Evolutionary conservation across 2,113 vertebrate species (phyloP).

Genomic region (Ictalurus punctatus): DNA sequence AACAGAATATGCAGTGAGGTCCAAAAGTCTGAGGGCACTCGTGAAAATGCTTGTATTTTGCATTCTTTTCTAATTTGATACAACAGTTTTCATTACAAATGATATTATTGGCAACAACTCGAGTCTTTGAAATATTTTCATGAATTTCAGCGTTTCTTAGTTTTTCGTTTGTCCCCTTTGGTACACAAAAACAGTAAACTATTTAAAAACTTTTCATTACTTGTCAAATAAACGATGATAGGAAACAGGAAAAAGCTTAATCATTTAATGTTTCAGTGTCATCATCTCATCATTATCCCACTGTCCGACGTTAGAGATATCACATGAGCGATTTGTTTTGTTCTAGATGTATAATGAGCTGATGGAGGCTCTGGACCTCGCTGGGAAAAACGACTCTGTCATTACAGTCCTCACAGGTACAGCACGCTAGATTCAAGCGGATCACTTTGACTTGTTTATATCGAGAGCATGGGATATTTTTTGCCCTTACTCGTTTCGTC

Average conservation of each 20-base stretch:
- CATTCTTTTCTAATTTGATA: neutral
- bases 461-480: neutral
- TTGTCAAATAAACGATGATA: too few species aligned
- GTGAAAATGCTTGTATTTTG: neutral
- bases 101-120: neutral
- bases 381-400: constrained; percentile 79
- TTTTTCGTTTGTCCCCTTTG: too few species aligned
- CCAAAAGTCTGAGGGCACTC: neutral
- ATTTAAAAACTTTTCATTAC: too few species aligned
- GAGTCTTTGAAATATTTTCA: neutral
- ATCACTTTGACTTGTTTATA: neutral
- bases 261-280: too few species aligned
- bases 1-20: neutral
- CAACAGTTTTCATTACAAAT: neutral
- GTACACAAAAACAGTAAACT: too few species aligned
- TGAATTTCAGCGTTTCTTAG: neutral
- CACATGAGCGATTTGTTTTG: neutral
- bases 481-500: neutral
- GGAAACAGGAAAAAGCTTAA: too few species aligned
- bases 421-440: neutral
- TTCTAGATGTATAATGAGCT: constrained; percentile 91
- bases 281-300: neutral
- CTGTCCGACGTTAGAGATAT: neutral
- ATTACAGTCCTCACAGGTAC: constrained; percentile 89
- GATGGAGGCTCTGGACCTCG: constrained; percentile 80